Evolutionary conservation across 2,888 invertebrate genomes (phyloP).

Genomic region (Rhaphigaster nebulosa): DNA sequence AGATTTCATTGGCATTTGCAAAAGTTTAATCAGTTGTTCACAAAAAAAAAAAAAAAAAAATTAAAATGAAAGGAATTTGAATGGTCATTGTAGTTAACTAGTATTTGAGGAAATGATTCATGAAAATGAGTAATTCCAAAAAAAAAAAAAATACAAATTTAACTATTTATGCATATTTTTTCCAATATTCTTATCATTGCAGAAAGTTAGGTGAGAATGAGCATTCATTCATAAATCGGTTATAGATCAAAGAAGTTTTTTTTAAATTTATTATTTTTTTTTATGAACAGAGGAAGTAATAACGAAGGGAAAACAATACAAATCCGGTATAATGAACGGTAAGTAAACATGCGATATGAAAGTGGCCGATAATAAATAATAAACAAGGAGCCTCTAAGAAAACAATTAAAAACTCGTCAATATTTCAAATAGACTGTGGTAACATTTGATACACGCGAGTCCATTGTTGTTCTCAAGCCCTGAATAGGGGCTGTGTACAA

Average conservation of each 20-base stretch:
- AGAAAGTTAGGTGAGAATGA: neutral
- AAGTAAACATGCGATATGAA: conserved; percentile 3
- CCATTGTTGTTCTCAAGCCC: neutral
- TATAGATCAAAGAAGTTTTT: neutral
- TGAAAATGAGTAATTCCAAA: neutral
- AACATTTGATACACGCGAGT: conserved; percentile 30
- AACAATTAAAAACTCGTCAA: conserved; percentile 57
- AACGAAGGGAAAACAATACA: neutral
- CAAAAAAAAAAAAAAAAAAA: too few relatives aligned
- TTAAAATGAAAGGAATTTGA: too few relatives aligned
- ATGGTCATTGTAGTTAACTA: too few relatives aligned
- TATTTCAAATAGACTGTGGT: conserved; percentile 26
- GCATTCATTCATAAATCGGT: neutral
- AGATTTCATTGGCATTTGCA: too few relatives aligned
- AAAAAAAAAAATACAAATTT: neutral
- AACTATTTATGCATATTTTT: neutral
- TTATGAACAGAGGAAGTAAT: neutral
- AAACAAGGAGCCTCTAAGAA: conserved; percentile 47
- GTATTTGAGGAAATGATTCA: neutral
- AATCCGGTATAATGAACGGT: neutral
- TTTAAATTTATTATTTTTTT: neutral
- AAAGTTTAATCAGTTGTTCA: too few relatives aligned
- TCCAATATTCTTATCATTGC: neutral
- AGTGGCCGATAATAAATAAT: neutral
- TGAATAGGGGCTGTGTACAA: conserved; percentile 37